A percentile compares a stretch with the other conserved stretches of the same genome.
These are phyloP conservation scores for Drosophila fuyamai DNA, from an alignment of 1,140 invertebrate species.

Conservation along the genomic window DNA sequence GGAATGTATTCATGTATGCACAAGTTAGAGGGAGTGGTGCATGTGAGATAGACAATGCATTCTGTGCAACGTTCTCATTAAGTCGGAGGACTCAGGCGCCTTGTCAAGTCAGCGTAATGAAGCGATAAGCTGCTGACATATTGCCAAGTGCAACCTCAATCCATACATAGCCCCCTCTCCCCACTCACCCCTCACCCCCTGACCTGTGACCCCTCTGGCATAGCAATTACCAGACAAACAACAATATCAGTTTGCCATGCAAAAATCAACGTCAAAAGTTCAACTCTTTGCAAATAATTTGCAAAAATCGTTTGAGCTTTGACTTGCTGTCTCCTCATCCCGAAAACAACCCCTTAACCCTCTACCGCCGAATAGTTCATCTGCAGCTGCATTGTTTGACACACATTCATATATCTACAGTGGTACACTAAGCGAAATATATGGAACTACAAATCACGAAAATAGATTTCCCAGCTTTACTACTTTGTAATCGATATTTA, in stretches of 20 bases:
- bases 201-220: not conserved
- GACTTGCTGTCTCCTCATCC: conserved; percentile 22
- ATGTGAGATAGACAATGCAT: conserved; percentile 43
- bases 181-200: not conserved
- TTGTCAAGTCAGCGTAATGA: conserved; percentile 71
- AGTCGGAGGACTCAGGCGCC: conserved; percentile 50
- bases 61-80: conserved; percentile 59
- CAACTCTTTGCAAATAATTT: conserved; percentile 79
- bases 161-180: conserved; percentile 27
- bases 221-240: conserved; percentile 64
- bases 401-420: conserved; percentile 33
- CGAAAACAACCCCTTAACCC: not conserved
- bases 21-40: not conserved
- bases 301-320: conserved; percentile 70
- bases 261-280: conserved; percentile 72
- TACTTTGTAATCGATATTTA: too few species aligned
- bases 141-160: conserved; percentile 75
- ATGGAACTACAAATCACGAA: too few species aligned
- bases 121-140: conserved; percentile 76
- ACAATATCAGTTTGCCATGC: conserved; percentile 62
- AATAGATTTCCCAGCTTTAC: too few species aligned
- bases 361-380: conserved; percentile 48
- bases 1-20: conserved; percentile 57
- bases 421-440: not conserved
- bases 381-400: conserved; percentile 68